Evolutionary conservation across 2,113 vertebrate species (phyloP), one percentile per base, ranked within the genome.

Genomic region (Phaetusa simplex): DNA sequence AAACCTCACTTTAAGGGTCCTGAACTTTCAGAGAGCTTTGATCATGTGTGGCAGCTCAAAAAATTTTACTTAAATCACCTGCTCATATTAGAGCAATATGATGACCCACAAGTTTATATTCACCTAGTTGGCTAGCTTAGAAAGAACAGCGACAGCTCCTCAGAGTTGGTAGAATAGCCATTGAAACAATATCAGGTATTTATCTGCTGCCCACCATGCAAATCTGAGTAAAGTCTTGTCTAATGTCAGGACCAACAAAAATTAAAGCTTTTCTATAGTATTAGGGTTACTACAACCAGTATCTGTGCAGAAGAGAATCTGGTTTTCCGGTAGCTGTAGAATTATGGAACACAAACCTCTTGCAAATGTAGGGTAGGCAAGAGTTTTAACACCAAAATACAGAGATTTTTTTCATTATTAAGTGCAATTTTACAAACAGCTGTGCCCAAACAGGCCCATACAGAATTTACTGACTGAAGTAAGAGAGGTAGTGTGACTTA

Each of bases 111-210:
- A 20, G 14, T 86, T 78, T 56, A 17, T 79, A 58, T 66, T 87
- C 45, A 66, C 34, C 13, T 67, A 53, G 15, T 6, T 82, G 43
- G 58, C 13, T 32, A 45, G 12, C 18, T 50, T 79, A 64, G 58
- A 30, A 65, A 65, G 43, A 55, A n/a, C 30, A 32, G 45, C 0
- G 0, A 45, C 2, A 5, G 11, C 26, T 73, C 34, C 36, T 91
- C 70, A 52, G 38, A 32, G 20, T 8, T 80, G 14, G 6, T 36
- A 76, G 30, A 58, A 62, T 0, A 49, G 30, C 24, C 16, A 34
- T 1, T 77, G 42, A 77, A 76, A 88, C 19, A 34, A 1, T 56
- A 38, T 10, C 34, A 49, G 30, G 21, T 78, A 66, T 74, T 66
- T 45, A 38, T 49, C 27, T 87, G 45, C 47, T 76, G 42, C 6